Percentiles rank a stretch among this genome's conserved stretches.
Conservation (phyloP, 2,113 vertebrate species). For the Taurulus bubalis region DNA sequence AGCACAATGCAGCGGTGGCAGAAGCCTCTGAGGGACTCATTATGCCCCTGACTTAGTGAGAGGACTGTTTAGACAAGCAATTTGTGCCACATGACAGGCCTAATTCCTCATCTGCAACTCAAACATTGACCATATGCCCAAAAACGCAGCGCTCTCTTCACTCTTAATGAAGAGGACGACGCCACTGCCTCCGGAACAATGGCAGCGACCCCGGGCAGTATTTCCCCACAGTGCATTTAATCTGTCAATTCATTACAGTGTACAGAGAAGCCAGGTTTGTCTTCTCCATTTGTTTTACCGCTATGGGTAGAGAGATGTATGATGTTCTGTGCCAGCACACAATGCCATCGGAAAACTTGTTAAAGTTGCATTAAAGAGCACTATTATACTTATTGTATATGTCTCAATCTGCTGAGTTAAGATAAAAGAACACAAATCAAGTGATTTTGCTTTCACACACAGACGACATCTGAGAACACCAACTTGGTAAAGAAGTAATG, state of each 20-base stretch:
- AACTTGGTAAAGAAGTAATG: background rate
- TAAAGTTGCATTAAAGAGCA: background rate
- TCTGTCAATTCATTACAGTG: slow-evolving; percentile 10
- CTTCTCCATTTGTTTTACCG: slow-evolving; percentile 17
- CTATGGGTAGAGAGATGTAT: background rate
- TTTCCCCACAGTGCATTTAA: slow-evolving; percentile 3
- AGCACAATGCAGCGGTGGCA: slow-evolving; percentile 31
- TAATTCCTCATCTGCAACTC: slow-evolving; percentile 55
- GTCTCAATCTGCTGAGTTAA: background rate
- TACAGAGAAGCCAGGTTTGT: background rate
- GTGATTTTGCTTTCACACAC: background rate
- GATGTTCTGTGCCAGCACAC: background rate
- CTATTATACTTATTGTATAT: background rate
- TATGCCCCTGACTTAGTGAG: slow-evolving; percentile 47
- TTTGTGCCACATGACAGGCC: slow-evolving; percentile 63
- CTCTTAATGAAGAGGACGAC: slow-evolving; percentile 44
- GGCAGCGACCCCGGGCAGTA: background rate
- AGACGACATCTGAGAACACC: background rate
- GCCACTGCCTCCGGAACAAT: background rate
- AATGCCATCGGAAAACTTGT: background rate
- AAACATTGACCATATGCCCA: slow-evolving; percentile 43
- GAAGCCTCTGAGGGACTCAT: slow-evolving; percentile 62
- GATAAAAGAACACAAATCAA: background rate
- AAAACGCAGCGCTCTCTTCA: slow-evolving; percentile 17
- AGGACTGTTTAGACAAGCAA: slow-evolving; percentile 69